These are phyloP conservation scores for Bombus balteatus DNA, from an alignment of 1,140 invertebrate species.

Conservation along the genomic window DNA sequence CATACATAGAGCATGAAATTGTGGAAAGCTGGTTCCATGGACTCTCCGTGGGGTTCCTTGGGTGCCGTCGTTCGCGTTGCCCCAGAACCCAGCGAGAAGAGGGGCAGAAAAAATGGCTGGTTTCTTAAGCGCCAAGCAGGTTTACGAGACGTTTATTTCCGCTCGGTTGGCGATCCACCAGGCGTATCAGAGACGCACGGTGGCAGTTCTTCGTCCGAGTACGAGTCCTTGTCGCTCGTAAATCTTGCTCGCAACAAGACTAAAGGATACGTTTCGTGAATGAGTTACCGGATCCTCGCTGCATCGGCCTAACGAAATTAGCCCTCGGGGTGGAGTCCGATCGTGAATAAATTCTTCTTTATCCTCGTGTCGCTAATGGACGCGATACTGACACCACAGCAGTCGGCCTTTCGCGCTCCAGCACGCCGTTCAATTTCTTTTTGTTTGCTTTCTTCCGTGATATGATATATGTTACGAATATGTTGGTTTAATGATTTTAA, in stretches of 20 bases:
- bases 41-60: slow-evolving; percentile 24
- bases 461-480: not conserved
- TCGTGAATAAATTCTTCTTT: slow-evolving; percentile 27
- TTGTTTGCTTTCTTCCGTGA: not conserved
- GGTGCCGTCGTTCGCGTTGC: not conserved
- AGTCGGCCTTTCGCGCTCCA: not conserved
- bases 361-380: slow-evolving; percentile 10
- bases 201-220: slow-evolving; percentile 59
- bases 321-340: not conserved
- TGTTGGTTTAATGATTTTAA: not conserved
- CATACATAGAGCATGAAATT: slow-evolving; percentile 18
- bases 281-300: slow-evolving; percentile 52
- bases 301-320: slow-evolving; percentile 42
- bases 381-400: not conserved
- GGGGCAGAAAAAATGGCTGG: not conserved
- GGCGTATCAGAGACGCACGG: slow-evolving; percentile 59
- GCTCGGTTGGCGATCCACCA: slow-evolving; percentile 65
- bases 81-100: not conserved
- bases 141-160: slow-evolving; percentile 72
- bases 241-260: slow-evolving; percentile 63
- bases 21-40: slow-evolving; percentile 51
- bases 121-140: slow-evolving; percentile 58
- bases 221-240: slow-evolving; percentile 56
- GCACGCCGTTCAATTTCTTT: not conserved
- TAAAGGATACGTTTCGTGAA: slow-evolving; percentile 43